phyloP scores from a whole-genome alignment of 2,888 invertebrate species.

The Drosophila testacea region DNA sequence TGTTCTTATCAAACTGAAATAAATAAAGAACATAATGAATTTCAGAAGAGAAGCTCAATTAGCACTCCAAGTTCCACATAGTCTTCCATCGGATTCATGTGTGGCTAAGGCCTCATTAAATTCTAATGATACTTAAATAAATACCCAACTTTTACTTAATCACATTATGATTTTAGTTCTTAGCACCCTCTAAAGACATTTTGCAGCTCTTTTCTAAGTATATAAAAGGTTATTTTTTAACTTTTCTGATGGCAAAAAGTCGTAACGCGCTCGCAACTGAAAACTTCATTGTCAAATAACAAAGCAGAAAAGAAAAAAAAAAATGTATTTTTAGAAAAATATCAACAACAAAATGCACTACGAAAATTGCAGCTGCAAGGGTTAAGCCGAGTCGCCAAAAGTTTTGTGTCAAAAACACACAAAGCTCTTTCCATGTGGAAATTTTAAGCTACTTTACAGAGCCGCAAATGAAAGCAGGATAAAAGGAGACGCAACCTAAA shows the following conservation, averaged over 20 bases:
- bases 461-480: slow-evolving; percentile 32
- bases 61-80: background rate
- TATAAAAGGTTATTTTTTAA: slow-evolving; percentile 10
- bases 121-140: slow-evolving; percentile 25
- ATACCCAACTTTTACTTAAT: slow-evolving; percentile 13
- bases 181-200: slow-evolving; percentile 18
- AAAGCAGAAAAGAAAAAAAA: slow-evolving; percentile 7
- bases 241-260: slow-evolving; percentile 72
- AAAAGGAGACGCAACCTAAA: slow-evolving; percentile 27
- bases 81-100: background rate
- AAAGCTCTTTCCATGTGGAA: slow-evolving; percentile 38
- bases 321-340: background rate
- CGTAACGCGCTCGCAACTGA: slow-evolving; percentile 56
- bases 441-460: slow-evolving; percentile 67
- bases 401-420: slow-evolving; percentile 54
- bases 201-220: slow-evolving; percentile 2
- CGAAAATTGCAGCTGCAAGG: slow-evolving; percentile 51
- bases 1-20: slow-evolving; percentile 8
- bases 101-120: slow-evolving; percentile 18
- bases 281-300: slow-evolving; percentile 59
- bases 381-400: slow-evolving; percentile 61
- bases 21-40: background rate
- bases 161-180: slow-evolving; percentile 33
- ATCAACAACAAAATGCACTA: slow-evolving; percentile 19
- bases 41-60: slow-evolving; percentile 2